Evolutionary conservation across 2,113 vertebrate genomes (phyloP).

Genomic region (Mus pahari): DNA sequence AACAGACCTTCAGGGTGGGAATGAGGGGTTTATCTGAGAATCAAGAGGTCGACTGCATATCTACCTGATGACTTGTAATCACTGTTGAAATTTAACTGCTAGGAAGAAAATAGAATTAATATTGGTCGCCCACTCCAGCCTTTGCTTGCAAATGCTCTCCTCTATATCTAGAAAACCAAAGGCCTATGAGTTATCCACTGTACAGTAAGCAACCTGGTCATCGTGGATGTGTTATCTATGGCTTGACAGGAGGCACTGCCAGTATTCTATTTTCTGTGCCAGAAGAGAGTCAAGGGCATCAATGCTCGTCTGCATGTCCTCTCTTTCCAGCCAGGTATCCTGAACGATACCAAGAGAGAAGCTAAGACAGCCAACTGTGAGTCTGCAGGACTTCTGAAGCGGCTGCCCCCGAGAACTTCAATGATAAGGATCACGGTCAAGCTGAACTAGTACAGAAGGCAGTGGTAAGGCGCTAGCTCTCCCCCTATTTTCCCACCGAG

Average conservation of each 20-base stretch:
- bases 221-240: neutral
- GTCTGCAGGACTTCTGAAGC: neutral
- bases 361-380: neutral
- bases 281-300: neutral
- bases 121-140: neutral
- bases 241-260: neutral
- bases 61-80: neutral
- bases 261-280: neutral
- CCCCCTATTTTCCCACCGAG: neutral
- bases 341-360: neutral
- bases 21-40: neutral
- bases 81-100: neutral
- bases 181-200: neutral
- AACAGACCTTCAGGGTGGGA: neutral
- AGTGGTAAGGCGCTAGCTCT: accelerated
- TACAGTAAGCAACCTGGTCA: neutral
- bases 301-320: neutral
- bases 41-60: neutral
- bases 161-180: neutral
- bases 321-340: neutral
- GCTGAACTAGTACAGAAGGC: neutral
- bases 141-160: neutral
- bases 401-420: neutral
- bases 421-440: accelerated
- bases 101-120: neutral